Evolutionary conservation across 2,113 vertebrate species (phyloP), one percentile per base, ranked within the genome.

Genomic region (Malurus alboscapulatus): DNA sequence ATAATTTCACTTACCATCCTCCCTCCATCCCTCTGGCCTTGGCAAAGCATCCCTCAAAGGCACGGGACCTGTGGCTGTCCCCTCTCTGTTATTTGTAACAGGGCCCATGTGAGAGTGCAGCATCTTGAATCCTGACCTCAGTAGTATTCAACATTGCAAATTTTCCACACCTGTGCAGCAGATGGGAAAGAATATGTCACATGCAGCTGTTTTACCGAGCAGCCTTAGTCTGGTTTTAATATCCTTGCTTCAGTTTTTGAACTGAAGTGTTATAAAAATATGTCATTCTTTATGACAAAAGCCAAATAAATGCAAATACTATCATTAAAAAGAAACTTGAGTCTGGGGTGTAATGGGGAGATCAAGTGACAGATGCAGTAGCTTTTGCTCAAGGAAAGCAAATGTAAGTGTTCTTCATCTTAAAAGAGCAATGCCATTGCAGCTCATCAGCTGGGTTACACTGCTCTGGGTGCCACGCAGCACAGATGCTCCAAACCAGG

Each of bases 201-300:
- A 90, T 38, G 44, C 44, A 81, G 45, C 53, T 76, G 48, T 44
- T 90, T 73, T 66, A 54, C 62, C 0, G 0, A 17, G n/a, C 22
- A 65, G 69, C 36, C 19, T 75, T 87, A 84, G 25, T 61, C 65
- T 86, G 73, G 30, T 77, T 88, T 92, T 87, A 95, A 79, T 73
- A 66, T 54, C 58, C 55, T 73, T 7, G 1, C 57, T 91, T 92
- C 80, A 77, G 54, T 17, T 88, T 57, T 74, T 92, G 44, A 81
- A 44, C 38, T 81, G 78, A 95, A 80, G 91, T 91, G 85, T 92
- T 88, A 79, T 85, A 90, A 85, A 90, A 94, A 93, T 92, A 88
- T 94, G 67, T 72, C 82, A 90, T 86, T 95, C 90, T 88, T 84
- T 91, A 66, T 90, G 73, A 92, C 72, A 96, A 95, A 90, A 92